Evolutionary conservation across 1,140 invertebrate species (phyloP), one percentile per base, ranked within the genome.

Genomic region (Drosophila orena): DNA sequence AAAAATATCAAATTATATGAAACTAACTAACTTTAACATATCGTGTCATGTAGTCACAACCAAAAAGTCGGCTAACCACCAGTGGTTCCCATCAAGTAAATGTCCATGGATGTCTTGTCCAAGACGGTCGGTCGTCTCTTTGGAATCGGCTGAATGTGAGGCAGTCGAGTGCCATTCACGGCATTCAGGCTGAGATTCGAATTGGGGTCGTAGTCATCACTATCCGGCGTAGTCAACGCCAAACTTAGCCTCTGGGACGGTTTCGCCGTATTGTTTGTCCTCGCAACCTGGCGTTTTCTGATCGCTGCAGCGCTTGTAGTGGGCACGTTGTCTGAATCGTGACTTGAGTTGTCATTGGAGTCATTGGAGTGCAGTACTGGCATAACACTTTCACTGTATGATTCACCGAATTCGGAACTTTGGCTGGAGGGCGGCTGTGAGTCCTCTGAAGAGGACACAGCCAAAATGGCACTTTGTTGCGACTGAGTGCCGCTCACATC

Each of bases 131-230:
- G 62, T 0, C 81, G 80, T 5, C 85, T 43, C 37, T 54, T 76
- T 2, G 85, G 85, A 5, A 90, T 86, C 0, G 85, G 85, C 35
- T 90, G 85, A 11, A 81, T 42, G 12, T 90, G 53, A 0, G 85
- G 85, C 4, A 85, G 20, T 2, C 86, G 64, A 0, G 85, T 90
- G 0, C 85, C 85, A 58, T 90, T 90, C 0, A 90, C 59, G 0
- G 85, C 85, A 43, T 90, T 90, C 6, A 90, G 47, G 35, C 85
- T 90, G 4, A 89, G 42, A 14, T 56, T 34, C 2, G 65, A 69
- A 11, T 64, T 56, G 1, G 68, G 10, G 7, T 81, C 85, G 7
- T 84, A 80, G 22, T 79, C 77, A 11, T 86, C 83, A 0, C 35
- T 46, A 2, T n/a, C 17, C 0, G n/a, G 30, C 3, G 10, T 8